Base-by-base conservation (phyloP, 2,888 invertebrate species). In the Muschampia plurimacula region DNA sequence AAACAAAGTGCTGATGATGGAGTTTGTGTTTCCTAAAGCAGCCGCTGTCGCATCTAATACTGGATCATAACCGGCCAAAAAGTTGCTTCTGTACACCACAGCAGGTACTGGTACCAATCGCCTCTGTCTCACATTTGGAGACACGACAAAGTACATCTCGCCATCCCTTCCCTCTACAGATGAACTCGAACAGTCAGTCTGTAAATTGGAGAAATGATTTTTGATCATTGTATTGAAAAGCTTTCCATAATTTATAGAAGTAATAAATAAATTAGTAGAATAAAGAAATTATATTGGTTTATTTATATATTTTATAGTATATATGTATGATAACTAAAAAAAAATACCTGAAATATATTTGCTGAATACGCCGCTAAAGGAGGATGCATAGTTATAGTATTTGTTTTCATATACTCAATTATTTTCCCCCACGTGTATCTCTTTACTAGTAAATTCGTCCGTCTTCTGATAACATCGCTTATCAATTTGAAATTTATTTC, bases 31-130 rank as follows among this genome's bases (percentile, higher is more conserved):
- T 10, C 97, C 97, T 67, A 98, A 91, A 9, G 97, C 96, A 5
- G 97, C 96, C 1, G 97, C 97, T 0, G 98, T 98, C 0, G 97
- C 98, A 82, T 98, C 98, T 49, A 98, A 88, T 49, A 96, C 96
- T 0, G 97, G 97, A 79, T 98, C 98, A 83, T 98, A 98, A 10
- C 98, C 98, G 1, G 98, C 98, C 36, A 97, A 91, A 79, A 98
- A 97, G 9, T 96, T 97, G 7, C 94, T 94, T 77, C 96, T 95
- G 91, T 96, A 98, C 0, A 98, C 96, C 0, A 96, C 97, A 0
- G 98, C 97, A 0, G 98, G 98, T 4, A 98, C 96, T 0, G 97
- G 97, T 0, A 98, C 96, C 6, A 98, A 91, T 65, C 98, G 96
- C 44, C 97, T 95, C 85, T 97, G 97, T 36, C 97, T 95, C 2